A percentile compares a stretch with the other conserved stretches of the same genome.
Conservation (phyloP, 2,113 vertebrate species). For the Platycercus adscitus region DNA sequence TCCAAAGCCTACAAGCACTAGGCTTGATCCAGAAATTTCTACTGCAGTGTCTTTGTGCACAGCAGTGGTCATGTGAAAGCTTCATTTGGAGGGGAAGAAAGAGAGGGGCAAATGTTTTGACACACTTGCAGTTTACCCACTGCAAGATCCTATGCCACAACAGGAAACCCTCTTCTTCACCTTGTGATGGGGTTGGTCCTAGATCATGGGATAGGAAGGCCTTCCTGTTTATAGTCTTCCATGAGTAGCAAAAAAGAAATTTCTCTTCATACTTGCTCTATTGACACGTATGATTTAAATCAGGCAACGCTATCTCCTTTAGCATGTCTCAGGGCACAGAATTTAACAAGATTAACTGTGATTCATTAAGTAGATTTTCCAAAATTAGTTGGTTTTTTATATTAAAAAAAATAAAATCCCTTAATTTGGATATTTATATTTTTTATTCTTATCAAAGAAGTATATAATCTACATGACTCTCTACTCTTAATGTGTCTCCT, state of each 20-base stretch:
- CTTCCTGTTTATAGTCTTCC: neutral
- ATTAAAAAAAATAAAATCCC: neutral
- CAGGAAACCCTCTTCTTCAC: neutral
- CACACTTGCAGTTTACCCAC: neutral
- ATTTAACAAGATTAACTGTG: neutral
- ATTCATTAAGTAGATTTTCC: neutral
- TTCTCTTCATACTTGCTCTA: neutral
- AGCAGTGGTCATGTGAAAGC: neutral
- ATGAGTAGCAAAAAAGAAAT: neutral
- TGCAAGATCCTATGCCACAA: neutral
- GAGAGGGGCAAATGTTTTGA: rapidly evolving
- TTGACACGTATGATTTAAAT: neutral
- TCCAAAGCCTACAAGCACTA: neutral
- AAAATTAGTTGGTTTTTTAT: neutral
- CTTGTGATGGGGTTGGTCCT: neutral
- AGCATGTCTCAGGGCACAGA: neutral
- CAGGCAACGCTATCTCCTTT: neutral
- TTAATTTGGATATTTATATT: neutral
- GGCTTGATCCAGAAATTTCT: neutral
- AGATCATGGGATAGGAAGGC: rapidly evolving
- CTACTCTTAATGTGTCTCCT: neutral
- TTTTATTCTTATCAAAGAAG: neutral
- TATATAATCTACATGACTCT: neutral
- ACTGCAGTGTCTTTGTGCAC: neutral
- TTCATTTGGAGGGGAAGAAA: rapidly evolving